Evolutionary conservation across 1,140 invertebrate genomes (phyloP), one percentile per base, ranked within the genome.

Genomic region (Lineus longissimus): DNA sequence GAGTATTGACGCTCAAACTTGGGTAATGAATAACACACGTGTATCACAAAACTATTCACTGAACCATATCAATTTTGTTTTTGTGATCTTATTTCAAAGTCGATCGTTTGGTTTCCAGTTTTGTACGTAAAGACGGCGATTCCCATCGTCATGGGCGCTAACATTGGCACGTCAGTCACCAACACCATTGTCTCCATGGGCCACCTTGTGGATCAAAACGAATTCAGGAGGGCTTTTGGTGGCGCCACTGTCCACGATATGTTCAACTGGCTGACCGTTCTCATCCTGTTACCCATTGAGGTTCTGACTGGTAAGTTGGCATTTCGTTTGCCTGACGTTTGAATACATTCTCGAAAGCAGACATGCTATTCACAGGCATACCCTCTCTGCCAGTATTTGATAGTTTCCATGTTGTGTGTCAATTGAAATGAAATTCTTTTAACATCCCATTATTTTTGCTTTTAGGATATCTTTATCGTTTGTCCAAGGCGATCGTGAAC

Each of bases 101-200:
- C 33, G 6, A 36, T 45, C n/a, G n/a, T n/a, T 66, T 40, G 63
- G 23, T n/a, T 66, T 70, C 0, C 66, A 79, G 77, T 77, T 4
- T 61, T 87, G 36, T 70, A 76, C 2, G 85, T 87, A 0, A 62
- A 76, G 22, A 70, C 76, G 22, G 85, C 86, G 1, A 84, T 87
- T 40, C 85, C 86, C 1, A 85, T 87, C 60, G 79, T 87, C 31
- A 86, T 87, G 85, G 86, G 86, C 0, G 83, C 86, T 31, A 87
- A 87, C 72, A 85, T 87, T 47, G 86, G 86, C 2, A 87, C 86
- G 0, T 86, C 84, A 0, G 81, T 88, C 2, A 87, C 87, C 47
- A 87, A 86, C 69, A 87, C 86, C 1, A 80, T 87, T 13, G 86
- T 87, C 7, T 84, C 85, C 2, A 66, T 87, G 13, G 72, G 65